Evolutionary conservation across 2,797 vertebrate genomes (phyloP).

Genomic region (Eutrigla gurnardus): DNA sequence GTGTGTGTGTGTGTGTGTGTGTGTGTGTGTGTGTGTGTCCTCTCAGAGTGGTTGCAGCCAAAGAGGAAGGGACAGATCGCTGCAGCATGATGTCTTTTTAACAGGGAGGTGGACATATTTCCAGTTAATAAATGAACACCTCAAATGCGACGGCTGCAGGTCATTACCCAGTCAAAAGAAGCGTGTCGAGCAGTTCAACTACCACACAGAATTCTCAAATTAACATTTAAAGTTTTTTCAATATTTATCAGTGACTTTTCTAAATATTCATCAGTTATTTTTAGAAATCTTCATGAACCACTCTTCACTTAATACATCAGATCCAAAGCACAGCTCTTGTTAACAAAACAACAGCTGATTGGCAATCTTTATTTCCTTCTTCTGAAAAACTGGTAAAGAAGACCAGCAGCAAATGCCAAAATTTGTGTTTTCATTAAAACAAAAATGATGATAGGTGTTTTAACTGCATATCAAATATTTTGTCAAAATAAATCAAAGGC

Average conservation of each 20-base stretch:
- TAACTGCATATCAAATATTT: neutral
- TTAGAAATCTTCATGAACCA: neutral
- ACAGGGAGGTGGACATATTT: constrained; percentile 60
- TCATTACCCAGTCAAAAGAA: constrained; percentile 57
- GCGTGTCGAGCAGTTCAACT: constrained; percentile 1
- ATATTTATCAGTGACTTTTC: neutral
- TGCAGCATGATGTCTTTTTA: constrained; percentile 63
- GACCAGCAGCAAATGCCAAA: neutral
- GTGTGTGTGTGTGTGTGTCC: neutral
- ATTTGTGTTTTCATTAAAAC: neutral
- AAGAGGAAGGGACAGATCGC: constrained; percentile 20
- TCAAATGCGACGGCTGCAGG: constrained; percentile 42
- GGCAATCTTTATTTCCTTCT: neutral
- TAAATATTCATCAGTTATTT: too few species aligned
- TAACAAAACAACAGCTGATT: neutral
- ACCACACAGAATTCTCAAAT: neutral
- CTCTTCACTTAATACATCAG: neutral
- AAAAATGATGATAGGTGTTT: neutral
- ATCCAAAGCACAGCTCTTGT: neutral
- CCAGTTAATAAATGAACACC: constrained; percentile 56
- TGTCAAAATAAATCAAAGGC: neutral
- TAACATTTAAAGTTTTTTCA: neutral
- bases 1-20: too few species aligned
- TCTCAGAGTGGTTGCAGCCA: constrained; percentile 9
- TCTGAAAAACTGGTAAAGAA: neutral